A percentile compares a stretch with the other conserved stretches of the same genome.
These are phyloP conservation scores for Oegoconia quadripuncta DNA, from an alignment of 2,888 invertebrate genomes.

Conservation along the genomic window DNA sequence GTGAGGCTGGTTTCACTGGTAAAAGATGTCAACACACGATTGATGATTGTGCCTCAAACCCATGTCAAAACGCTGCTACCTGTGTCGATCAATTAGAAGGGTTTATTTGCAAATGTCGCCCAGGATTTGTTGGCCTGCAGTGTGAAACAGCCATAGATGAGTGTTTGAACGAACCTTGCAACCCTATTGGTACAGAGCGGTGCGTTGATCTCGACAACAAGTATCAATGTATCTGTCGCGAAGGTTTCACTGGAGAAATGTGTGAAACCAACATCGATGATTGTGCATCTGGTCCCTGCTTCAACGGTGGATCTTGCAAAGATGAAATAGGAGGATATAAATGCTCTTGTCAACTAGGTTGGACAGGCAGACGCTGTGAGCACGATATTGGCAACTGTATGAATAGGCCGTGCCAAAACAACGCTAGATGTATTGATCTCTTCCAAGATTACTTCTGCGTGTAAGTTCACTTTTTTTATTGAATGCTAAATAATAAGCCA, in stretches of 20 bases:
- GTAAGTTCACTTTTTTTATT: slow-evolving; percentile 75
- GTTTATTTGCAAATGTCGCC: slow-evolving; percentile 94
- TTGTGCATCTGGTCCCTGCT: slow-evolving; percentile 90
- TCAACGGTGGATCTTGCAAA: slow-evolving; percentile 92
- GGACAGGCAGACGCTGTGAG: slow-evolving; percentile 93
- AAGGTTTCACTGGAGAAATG: slow-evolving; percentile 90
- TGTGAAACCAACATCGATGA: slow-evolving; percentile 94
- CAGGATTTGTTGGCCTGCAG: slow-evolving; percentile 94
- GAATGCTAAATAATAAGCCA: background rate
- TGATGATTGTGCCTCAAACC: slow-evolving; percentile 93
- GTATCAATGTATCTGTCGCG: slow-evolving; percentile 91
- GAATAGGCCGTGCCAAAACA: slow-evolving; percentile 93
- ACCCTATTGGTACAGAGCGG: slow-evolving; percentile 91
- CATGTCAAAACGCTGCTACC: slow-evolving; percentile 95
- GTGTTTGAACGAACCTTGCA: slow-evolving; percentile 94
- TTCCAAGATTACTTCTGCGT: slow-evolving; percentile 96
- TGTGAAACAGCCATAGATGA: slow-evolving; percentile 97
- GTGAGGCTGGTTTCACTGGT: slow-evolving; percentile 96
- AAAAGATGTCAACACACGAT: slow-evolving; percentile 95
- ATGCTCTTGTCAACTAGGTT: slow-evolving; percentile 90
- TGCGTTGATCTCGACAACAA: slow-evolving; percentile 94
- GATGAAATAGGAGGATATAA: slow-evolving; percentile 92
- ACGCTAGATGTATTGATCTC: slow-evolving; percentile 93
- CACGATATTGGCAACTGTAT: slow-evolving; percentile 92
- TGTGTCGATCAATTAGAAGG: slow-evolving; percentile 93